Evolutionary conservation across 2,113 vertebrate species (phyloP), one percentile per base, ranked within the genome.

Genomic region (Saccopteryx leptura): DNA sequence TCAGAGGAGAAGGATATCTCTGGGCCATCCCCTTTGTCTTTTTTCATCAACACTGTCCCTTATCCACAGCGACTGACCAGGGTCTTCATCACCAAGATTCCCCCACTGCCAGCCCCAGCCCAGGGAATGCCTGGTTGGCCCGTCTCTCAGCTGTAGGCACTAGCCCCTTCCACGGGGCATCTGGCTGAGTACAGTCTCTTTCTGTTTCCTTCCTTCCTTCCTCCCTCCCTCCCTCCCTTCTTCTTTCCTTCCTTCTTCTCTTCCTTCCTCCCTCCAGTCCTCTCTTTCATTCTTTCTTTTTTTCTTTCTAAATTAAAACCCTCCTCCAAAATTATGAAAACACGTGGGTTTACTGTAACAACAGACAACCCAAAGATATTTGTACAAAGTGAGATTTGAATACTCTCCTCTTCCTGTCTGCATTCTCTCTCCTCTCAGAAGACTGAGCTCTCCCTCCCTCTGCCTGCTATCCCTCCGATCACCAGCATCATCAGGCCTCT

Each of bases 251-350:
- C 7, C 7, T 69, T 9, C 9, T 31, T 33, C 9, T 18, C 68
- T 39, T 14, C 12, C 50, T 54, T 3, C 0, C 28, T 21, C 18
- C 4, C 17, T n/a, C 2, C 15, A 28, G 31, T 9, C 7, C 8
- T 52, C 9, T 17, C 24, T 18, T 18, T 10, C 48, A 19, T 46
- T 68, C 12, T 9, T 39, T 50, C 56, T 11, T 48, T n/a, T n/a
- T 48, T 11, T 61, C 18, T 5, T 24, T 50, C 33, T 17, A 65
- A 68, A 61, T 61, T 50, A 69, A 10, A 48, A 4, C 9, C 69
- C 23, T 89, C 80, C 17, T 69, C 56, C 7, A n/a, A 84, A 91
- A 79, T 91, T 4, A 50, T 7, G 33, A 88, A 79, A 39, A 26
- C n/a, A 11, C 23, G 8, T 0, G 48, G 65, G 5, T 76, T 84